These are phyloP conservation scores for Aleiodes alternator DNA, from an alignment of 2,888 invertebrate genomes.

Conservation along the genomic window DNA sequence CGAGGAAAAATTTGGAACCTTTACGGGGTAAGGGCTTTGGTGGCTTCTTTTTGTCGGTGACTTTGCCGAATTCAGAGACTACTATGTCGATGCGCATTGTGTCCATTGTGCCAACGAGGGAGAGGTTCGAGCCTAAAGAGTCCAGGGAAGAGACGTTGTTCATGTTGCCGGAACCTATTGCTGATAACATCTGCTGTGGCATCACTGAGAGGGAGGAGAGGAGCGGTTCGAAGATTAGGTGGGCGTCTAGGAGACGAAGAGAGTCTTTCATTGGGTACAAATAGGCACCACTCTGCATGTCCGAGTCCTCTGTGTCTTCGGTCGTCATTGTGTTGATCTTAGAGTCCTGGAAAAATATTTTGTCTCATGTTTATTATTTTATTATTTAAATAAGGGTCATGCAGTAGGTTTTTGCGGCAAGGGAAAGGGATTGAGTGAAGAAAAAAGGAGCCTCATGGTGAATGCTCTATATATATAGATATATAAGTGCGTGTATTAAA, in stretches of 20 bases:
- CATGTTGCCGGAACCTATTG: slow-evolving; percentile 75
- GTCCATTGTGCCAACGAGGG: slow-evolving; percentile 89
- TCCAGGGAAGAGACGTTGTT: slow-evolving; percentile 85
- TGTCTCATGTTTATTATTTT: too few relatives aligned
- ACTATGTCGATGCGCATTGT: slow-evolving; percentile 95
- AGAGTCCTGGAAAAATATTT: slow-evolving; percentile 67
- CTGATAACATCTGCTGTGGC: slow-evolving; percentile 87
- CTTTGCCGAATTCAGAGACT: slow-evolving; percentile 88
- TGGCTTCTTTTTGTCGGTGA: slow-evolving; percentile 79
- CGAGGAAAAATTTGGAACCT: slow-evolving; percentile 76
- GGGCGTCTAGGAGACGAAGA: slow-evolving; percentile 91
- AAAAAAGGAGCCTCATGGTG: too few relatives aligned
- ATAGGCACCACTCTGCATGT: slow-evolving; percentile 78
- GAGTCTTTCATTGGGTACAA: slow-evolving; percentile 89
- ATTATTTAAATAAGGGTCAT: too few relatives aligned
- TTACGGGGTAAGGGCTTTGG: slow-evolving; percentile 69
- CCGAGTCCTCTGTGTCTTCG: slow-evolving; percentile 73
- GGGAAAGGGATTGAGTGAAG: too few relatives aligned
- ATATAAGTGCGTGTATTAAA: too few relatives aligned
- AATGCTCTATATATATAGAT: too few relatives aligned
- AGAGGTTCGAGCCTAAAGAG: slow-evolving; percentile 91
- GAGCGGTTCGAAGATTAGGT: slow-evolving; percentile 94
- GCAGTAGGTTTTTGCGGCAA: too few relatives aligned
- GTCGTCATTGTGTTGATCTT: slow-evolving; percentile 75
- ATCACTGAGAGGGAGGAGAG: slow-evolving; percentile 92